Conservation (phyloP, 2,888 invertebrate genomes). For the Dryobotodes eremita region DNA sequence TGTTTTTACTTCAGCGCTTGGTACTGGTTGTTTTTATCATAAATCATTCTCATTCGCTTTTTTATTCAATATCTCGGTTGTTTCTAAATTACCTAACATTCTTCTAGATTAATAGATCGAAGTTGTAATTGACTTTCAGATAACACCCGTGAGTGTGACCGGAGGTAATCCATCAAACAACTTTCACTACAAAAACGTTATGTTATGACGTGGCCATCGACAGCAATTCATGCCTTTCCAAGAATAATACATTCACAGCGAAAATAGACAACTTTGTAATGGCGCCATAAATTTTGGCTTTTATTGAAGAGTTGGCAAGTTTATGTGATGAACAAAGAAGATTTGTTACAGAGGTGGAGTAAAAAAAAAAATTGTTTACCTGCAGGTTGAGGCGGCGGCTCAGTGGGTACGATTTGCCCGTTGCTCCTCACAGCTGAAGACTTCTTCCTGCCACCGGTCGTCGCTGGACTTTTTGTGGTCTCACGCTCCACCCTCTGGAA, state of each 20-base stretch:
- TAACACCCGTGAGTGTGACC: slow-evolving; percentile 37
- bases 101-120: slow-evolving; percentile 39
- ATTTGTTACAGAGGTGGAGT: slow-evolving; percentile 38
- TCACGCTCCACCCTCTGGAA: slow-evolving; percentile 88
- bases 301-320: slow-evolving; percentile 62
- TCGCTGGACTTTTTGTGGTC: slow-evolving; percentile 86
- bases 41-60: slow-evolving; percentile 26
- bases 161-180: slow-evolving; percentile 66
- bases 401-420: slow-evolving; percentile 83
- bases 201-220: slow-evolving; percentile 62
- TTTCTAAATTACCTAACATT: slow-evolving; percentile 43
- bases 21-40: slow-evolving; percentile 8
- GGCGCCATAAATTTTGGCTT: slow-evolving; percentile 67
- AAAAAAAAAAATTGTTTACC: slow-evolving; percentile 72
- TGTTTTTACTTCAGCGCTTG: slow-evolving; percentile 16
- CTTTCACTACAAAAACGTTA: slow-evolving; percentile 67
- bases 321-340: slow-evolving; percentile 56
- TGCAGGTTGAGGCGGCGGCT: slow-evolving; percentile 81
- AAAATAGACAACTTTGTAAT: slow-evolving; percentile 70
- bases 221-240: slow-evolving; percentile 54
- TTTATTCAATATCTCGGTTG: slow-evolving; percentile 6
- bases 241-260: slow-evolving; percentile 64
- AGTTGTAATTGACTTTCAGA: slow-evolving; percentile 48
- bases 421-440: slow-evolving; percentile 83
- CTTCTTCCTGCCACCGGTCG: slow-evolving; percentile 86